These are phyloP conservation scores for Chymomyza procnemis DNA, from an alignment of 2,888 invertebrate species.

Conservation along the genomic window DNA sequence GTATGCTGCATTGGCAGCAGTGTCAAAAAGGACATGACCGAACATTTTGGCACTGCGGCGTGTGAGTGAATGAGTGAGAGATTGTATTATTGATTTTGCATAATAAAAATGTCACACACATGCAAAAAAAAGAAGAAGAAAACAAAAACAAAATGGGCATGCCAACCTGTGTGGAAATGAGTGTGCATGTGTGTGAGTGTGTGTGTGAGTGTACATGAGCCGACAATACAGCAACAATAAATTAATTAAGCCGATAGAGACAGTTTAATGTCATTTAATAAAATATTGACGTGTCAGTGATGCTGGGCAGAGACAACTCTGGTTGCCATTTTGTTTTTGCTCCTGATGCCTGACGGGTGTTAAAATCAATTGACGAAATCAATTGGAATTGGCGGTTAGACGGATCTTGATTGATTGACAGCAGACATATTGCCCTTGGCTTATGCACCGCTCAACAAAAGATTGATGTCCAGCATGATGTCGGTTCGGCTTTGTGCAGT, in stretches of 20 bases:
- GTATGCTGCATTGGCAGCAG: conserved; percentile 67
- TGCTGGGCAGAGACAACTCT: conserved; percentile 21
- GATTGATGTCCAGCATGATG: neutral
- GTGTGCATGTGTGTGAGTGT: too few relatives aligned
- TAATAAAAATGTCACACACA: conserved; percentile 75
- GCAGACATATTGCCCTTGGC: conserved; percentile 63
- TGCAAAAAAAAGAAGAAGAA: conserved; percentile 16
- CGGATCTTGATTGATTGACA: conserved; percentile 73
- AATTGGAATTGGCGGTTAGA: conserved; percentile 75
- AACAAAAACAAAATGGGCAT: neutral
- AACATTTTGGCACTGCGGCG: conserved; percentile 40
- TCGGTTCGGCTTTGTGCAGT: neutral
- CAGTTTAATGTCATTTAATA: conserved; percentile 78
- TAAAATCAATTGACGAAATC: conserved; percentile 69
- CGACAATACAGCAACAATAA: conserved; percentile 76
- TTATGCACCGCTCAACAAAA: neutral
- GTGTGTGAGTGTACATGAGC: conserved; percentile 35
- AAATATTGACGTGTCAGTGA: conserved; percentile 75
- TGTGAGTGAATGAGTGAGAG: conserved; percentile 58
- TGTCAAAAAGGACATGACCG: conserved; percentile 75
- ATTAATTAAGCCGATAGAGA: conserved; percentile 79
- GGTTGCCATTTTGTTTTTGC: conserved; percentile 61
- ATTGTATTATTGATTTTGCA: conserved; percentile 75
- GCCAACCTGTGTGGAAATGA: conserved; percentile 8
- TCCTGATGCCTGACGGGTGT: conserved; percentile 62